Conservation (phyloP, 1,140 invertebrate genomes). For the Ganaspis sp. region DNA sequence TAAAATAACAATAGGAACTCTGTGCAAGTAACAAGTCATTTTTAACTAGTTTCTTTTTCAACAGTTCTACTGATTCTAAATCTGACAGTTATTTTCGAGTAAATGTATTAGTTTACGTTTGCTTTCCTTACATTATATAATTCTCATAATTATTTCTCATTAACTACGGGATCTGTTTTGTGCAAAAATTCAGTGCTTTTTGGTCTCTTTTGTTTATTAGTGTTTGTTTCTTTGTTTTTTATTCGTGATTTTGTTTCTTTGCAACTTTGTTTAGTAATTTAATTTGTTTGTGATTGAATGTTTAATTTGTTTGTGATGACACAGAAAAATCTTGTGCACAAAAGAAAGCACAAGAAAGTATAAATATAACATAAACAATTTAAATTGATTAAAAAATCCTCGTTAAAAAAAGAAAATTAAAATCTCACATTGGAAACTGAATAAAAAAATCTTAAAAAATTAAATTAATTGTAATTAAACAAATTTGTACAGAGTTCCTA, state of each 20-base stretch:
- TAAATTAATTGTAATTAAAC: background rate
- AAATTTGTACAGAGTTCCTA: conserved; percentile 22
- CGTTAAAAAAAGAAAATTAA: too few relatives aligned
- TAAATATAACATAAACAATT: too few relatives aligned
- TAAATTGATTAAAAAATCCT: too few relatives aligned
- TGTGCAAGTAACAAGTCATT: conserved; percentile 8
- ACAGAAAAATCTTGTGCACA: conserved; percentile 21
- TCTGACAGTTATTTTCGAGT: conserved; percentile 5
- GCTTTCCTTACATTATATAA: background rate
- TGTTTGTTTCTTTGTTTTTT: background rate
- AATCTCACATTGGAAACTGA: too few relatives aligned
- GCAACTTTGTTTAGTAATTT: too few relatives aligned
- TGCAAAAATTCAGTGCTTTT: background rate
- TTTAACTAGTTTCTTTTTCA: background rate
- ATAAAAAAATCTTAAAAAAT: too few relatives aligned
- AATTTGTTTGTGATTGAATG: too few relatives aligned
- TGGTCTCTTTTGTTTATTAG: too few relatives aligned
- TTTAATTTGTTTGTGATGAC: too few relatives aligned
- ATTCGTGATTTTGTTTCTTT: too few relatives aligned
- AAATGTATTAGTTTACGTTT: background rate
- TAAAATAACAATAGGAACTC: conserved; percentile 22
- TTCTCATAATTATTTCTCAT: conserved; percentile 2
- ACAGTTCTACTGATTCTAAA: background rate
- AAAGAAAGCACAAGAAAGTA: too few relatives aligned
- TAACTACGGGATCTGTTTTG: background rate